These are phyloP conservation scores for Caenorhabditis virilis DNA, from an alignment of 2,888 invertebrate species.

Conservation along the genomic window DNA sequence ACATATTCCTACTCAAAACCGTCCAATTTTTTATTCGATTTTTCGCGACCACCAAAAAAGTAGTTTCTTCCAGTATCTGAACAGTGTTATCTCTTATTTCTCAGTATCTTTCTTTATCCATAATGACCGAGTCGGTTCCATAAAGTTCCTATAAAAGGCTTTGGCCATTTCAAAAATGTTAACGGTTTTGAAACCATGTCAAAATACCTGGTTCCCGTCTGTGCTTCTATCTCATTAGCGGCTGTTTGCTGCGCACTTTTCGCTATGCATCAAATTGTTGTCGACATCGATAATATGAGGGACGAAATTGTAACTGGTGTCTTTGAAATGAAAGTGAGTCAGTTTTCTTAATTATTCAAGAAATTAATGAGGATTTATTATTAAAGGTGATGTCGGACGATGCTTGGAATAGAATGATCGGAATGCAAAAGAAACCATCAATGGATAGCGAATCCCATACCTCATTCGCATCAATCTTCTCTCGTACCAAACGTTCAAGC, in stretches of 20 bases:
- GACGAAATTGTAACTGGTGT: constrained; percentile 47
- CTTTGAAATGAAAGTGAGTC: constrained; percentile 42
- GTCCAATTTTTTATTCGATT: constrained; percentile 36
- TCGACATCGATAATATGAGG: constrained; percentile 47
- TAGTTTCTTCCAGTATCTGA: constrained; percentile 33
- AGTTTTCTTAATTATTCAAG: not conserved
- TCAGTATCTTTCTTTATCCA: not conserved
- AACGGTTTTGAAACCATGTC: constrained; percentile 36
- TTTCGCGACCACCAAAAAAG: constrained; percentile 25
- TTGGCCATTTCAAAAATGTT: not conserved
- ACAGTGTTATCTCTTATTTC: constrained; percentile 7
- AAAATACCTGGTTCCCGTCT: constrained; percentile 44
- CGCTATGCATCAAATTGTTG: constrained; percentile 47
- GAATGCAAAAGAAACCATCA: constrained; percentile 41
- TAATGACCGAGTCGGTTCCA: not conserved
- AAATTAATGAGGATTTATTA: constrained; percentile 3
- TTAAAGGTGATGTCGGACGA: constrained; percentile 49
- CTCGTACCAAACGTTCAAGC: constrained; percentile 28
- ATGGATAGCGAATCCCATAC: constrained; percentile 35
- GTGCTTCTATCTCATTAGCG: constrained; percentile 40
- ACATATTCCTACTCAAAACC: not conserved
- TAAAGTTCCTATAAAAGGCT: constrained; percentile 12
- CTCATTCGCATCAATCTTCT: constrained; percentile 46
- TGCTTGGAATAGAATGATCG: constrained; percentile 51
- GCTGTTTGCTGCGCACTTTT: constrained; percentile 44